Conservation (phyloP, 2,797 vertebrate species). For the Callimico goeldii region DNA sequence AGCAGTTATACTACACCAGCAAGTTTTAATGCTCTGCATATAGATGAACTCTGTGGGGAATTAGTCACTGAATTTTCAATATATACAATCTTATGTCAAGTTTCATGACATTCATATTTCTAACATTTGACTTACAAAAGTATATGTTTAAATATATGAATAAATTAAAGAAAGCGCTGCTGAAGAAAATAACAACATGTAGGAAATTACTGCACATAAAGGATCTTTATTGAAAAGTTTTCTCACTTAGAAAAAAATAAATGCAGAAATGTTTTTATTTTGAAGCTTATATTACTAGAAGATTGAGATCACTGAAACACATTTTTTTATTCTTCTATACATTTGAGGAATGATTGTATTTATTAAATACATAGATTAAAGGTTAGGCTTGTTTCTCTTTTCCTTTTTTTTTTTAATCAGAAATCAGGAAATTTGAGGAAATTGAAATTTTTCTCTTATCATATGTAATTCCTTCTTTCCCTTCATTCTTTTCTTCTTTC, state of each 20-base stretch:
- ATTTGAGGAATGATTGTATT: not conserved
- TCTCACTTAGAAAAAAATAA: not conserved
- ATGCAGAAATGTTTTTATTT: not conserved
- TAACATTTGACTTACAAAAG: not conserved
- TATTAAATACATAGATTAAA: not conserved
- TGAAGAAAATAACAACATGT: not conserved
- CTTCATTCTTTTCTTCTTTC: not conserved
- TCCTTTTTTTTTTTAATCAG: not conserved
- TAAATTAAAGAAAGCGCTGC: not conserved
- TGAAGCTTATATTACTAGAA: not conserved
- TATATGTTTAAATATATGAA: not conserved
- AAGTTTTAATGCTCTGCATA: not conserved
- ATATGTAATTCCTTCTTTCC: not conserved
- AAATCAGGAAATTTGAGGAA: not conserved
- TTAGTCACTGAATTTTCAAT: not conserved
- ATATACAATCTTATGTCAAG: not conserved
- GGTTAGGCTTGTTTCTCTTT: not conserved
- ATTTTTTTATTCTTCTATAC: not conserved
- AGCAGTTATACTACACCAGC: not conserved
- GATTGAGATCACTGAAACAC: not conserved
- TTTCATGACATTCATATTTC: not conserved
- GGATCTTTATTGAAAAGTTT: not conserved
- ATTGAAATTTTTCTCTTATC: not conserved
- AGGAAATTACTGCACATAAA: not conserved
- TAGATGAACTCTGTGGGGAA: not conserved